These are phyloP conservation scores for Tragelaphus imberbis DNA, from an alignment of 2,113 vertebrate species.

Conservation along the genomic window DNA sequence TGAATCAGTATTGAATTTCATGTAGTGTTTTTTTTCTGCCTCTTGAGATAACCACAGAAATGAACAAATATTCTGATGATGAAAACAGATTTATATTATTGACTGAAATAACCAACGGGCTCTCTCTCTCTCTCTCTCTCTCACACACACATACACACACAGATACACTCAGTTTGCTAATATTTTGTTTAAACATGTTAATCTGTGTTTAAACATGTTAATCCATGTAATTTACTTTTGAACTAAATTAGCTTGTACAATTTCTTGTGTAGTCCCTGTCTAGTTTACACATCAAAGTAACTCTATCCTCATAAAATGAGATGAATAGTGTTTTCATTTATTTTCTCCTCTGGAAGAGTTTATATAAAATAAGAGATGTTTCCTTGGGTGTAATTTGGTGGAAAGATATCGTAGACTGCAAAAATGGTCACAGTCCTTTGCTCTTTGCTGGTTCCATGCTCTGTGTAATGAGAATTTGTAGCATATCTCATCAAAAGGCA, in stretches of 20 bases:
- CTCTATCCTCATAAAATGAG: background rate
- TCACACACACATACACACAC: background rate
- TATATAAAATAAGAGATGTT: background rate
- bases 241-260: background rate
- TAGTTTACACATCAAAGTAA: background rate
- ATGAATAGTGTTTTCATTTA: background rate
- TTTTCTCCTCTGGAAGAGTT: background rate
- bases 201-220: background rate
- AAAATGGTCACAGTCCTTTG: background rate
- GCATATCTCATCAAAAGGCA: background rate
- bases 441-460: background rate
- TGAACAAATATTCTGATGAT: background rate
- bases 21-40: background rate
- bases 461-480: background rate
- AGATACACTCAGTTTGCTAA: background rate
- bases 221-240: background rate
- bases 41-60: background rate
- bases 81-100: background rate
- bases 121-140: rapidly evolving
- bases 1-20: conserved; percentile 1
- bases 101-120: background rate
- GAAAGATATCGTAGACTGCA: background rate
- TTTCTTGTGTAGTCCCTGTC: background rate
- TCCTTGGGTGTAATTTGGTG: background rate
- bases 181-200: background rate